Evolutionary conservation across 2,888 invertebrate species (phyloP), one percentile per base, ranked within the genome.

Genomic region (Orthonychiurus folsomi): DNA sequence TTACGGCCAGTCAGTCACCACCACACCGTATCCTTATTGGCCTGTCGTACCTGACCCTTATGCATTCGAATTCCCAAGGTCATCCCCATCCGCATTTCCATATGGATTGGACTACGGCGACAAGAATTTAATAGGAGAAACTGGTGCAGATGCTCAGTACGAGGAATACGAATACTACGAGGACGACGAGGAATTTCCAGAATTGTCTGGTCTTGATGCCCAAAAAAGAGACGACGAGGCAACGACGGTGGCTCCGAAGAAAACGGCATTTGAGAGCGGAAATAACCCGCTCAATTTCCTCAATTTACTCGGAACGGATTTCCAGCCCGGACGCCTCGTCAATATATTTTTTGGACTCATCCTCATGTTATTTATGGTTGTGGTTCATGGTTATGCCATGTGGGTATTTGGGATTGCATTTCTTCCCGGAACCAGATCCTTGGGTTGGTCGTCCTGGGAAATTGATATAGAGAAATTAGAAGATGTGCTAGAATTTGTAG

Each of bases 341-440:
- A 72, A 72, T 58, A 72, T 72, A 9, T 72, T 72, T 61, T 72
- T 72, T 60, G 67, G 67, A 3, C 53, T 67, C 1, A 66, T 71
- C 24, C 62, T 71, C 47, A 65, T 71, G 66, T 56, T 72, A 23
- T 71, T 71, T 61, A 71, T 71, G 69, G 66, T 71, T 53, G 67
- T 72, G 5, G 50, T 60, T 18, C 72, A 72, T 55, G 72, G 72
- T 12, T 72, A 72, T 63, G 68, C 68, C 0, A 61, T 72, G 60
- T 72, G 72, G 72, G 69, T 71, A 21, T 63, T 72, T 60, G 72
- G 72, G 2, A 71, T 72, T 23, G 70, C 72, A 20, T 72, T 67
- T 63, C 63, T 72, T 18, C 72, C 72, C n/a, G 72, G 72, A 47
- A 71, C 71, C 1, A 37, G 66, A 3, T 65, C 69, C 15, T 52